Evolutionary conservation across 2,797 vertebrate genomes (phyloP), one percentile per base, ranked within the genome.

Genomic region (Microchirus variegatus): DNA sequence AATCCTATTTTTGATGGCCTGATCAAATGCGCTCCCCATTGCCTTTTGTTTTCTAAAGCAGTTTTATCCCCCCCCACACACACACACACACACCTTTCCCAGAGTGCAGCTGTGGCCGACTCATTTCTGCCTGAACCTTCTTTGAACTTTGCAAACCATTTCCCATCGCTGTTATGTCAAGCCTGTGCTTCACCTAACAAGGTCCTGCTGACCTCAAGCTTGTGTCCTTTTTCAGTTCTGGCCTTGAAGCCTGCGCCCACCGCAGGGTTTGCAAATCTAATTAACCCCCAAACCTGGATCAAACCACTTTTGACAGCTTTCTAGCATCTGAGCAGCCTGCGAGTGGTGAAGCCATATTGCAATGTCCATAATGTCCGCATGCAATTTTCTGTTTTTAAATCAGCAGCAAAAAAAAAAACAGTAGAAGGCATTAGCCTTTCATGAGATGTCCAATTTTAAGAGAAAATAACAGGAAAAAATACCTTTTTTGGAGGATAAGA

Each of bases 261-360:
- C 17, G 61, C 80, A 71, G 83, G 86, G 83, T 87, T 85, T 80
- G 85, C 77, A 81, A 90, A 79, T 92, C 92, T 92, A 92, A 93
- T 93, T 93, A 94, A 93, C 89, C 92, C 79, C 75, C 36, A 13
- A 44, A 81, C 68, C 78, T 74, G 83, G 77, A 75, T 58, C 63
- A 59, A 78, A 81, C 74, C 66, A 68, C 75, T 84, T 84, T 77
- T 17, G 64, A 84, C 88, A 81, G 82, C 73, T 82, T 82, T 80
- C 73, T 53, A 82, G 76, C 89, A 88, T 85, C 82, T 89, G 88
- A 83, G 70, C 76, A 67, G 87, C 68, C 71, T 63, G 85, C 68
- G 40, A 86, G 78, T 49, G 84, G 70, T 13, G 50, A 66, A 60
- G 81, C 63, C 68, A 60, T 79, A 70, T 60, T 40, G 51, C 56